Conservation (phyloP, 92 coral and sea anemone genomes). For the Porites evermanni region DNA sequence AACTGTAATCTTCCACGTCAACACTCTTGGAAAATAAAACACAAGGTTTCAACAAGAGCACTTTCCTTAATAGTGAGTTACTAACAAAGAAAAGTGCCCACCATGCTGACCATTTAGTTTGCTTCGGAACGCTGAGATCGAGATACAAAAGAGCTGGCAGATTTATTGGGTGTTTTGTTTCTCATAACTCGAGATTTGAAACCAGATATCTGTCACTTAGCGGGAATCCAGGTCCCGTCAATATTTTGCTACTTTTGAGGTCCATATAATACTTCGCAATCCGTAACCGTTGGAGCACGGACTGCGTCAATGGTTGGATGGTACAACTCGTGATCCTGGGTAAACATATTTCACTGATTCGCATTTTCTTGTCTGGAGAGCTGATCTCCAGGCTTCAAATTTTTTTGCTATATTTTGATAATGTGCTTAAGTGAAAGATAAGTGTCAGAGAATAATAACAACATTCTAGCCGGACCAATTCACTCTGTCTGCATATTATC, state of each 20-base stretch:
- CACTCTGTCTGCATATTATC: neutral
- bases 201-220: constrained; percentile 58
- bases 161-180: constrained; percentile 86
- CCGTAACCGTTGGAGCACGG: neutral
- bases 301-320: neutral
- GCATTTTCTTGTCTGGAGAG: constrained; percentile 35
- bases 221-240: neutral
- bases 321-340: neutral
- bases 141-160: constrained; percentile 48
- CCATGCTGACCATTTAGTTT: too few species aligned
- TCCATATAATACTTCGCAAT: neutral
- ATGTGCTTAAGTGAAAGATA: constrained; percentile 64
- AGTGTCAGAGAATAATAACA: constrained; percentile 29
- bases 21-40: constrained; percentile 14
- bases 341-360: neutral
- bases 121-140: neutral
- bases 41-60: neutral
- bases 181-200: constrained; percentile 75
- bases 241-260: constrained; percentile 26
- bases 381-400: constrained; percentile 58
- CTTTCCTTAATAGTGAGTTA: neutral
- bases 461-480: neutral
- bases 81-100: too few species aligned
- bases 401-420: constrained; percentile 76
- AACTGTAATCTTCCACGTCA: constrained; percentile 5